Evolutionary conservation across 2,113 vertebrate genomes (phyloP), one percentile per base, ranked within the genome.

Genomic region (Salminus brasiliensis): DNA sequence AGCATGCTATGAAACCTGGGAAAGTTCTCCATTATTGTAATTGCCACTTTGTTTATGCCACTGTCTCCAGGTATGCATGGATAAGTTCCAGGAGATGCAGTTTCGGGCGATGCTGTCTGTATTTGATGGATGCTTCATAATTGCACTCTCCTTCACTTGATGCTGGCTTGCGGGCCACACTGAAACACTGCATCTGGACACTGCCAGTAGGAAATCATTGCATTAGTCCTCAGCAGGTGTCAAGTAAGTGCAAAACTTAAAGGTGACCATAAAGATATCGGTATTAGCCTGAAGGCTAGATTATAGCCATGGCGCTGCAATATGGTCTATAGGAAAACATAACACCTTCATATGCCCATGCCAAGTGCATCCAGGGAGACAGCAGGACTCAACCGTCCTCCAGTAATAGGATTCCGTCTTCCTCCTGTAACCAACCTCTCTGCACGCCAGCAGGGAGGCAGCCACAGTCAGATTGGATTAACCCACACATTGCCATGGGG

Each of bases 41-140:
- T 83, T 82, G 65, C 21, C 65, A 73, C 78, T 82, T 79, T 82
- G 69, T 80, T 73, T 80, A 74, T 71, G 71, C 67, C 76, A 62
- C 60, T 70, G 68, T 72, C 27, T 80, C 72, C 60, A 66, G 60
- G 53, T 66, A 84, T 77, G 76, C 76, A 78, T 69, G 74, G 55
- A 60, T 67, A 80, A 82, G 53, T 73, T 75, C 70, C 67, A 83
- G 78, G 60, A 66, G 70, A 83, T 73, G 70, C n/a, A 15, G 30
- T 55, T 74, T 68, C 39, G 68, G 30, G 74, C 36, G 23, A 43
- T 45, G 60, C 59, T 49, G 65, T 81, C 82, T 73, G 30, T n/a
- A 55, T 41, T 60, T 78, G 78, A 84, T 74, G 74, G 74, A 84
- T 77, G 82, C 74, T 81, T 84, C 73, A 81, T 70, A 66, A 76